Evolutionary conservation across 2,113 vertebrate genomes (phyloP), one percentile per base, ranked within the genome.

Genomic region (Talpa occidentalis): DNA sequence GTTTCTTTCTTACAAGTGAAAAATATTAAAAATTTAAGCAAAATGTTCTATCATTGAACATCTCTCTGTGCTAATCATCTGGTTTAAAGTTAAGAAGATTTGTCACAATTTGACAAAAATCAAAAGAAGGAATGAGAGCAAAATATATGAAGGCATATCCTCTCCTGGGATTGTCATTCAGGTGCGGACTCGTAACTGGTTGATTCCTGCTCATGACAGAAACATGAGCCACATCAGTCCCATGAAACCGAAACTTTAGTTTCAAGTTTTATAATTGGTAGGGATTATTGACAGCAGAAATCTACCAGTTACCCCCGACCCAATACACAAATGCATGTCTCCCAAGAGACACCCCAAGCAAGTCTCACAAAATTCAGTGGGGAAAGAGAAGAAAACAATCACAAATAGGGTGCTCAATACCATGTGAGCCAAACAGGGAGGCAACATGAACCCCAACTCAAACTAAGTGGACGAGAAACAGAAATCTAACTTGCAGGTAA

Each of bases 21-120:
- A 52, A 96, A 73, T 85, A 84, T 88, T 94, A 95, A 97, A 94
- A 83, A 95, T 93, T 90, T 88, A 93, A 92, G 70, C 49, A 83
- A 93, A 52, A 82, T 52, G 3, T 93, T 92, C 56, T 35, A 24
- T 66, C 77, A 83, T 22, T 59, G 22, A 92, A n/a, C 24, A 60
- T 67, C 28, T 78, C 52, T 28, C 84, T 52, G 30, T 60, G 62
- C 42, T 87, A 70, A 88, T 81, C 76, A 82, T 62, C 49, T 83
- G 73, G 59, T 69, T 81, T 96, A 85, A 79, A 85, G 52, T 88
- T 69, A 95, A 96, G 86, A 95, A 79, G 73, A 54, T 30, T 54
- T 3, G 14, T 85, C n/a, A 59, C 77, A 22, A n/a, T 66, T 82
- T 79, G 62, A 62, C 82, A 92, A 94, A 94, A 56, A 91, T 52